These are phyloP conservation scores for Mellivora capensis DNA, from an alignment of 2,113 vertebrate genomes.

Conservation along the genomic window DNA sequence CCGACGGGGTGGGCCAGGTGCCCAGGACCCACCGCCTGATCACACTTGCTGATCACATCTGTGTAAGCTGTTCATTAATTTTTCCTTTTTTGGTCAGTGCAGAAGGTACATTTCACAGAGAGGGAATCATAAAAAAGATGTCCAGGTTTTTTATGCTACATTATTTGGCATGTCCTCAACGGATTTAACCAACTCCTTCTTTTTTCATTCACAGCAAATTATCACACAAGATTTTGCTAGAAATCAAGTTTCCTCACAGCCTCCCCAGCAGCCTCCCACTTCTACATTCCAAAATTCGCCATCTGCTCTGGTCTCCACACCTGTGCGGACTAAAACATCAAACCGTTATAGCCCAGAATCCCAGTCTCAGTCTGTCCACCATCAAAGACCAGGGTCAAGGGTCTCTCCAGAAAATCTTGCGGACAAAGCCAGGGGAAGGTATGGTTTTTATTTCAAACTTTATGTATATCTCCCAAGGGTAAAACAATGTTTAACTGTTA, in stretches of 20 bases:
- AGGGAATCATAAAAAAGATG: neutral
- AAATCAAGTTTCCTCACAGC: conserved; percentile 88
- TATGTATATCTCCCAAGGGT: neutral
- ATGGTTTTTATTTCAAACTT: conserved; percentile 28
- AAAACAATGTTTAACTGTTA: neutral
- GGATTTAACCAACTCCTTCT: conserved; percentile 43
- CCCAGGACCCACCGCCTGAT: conserved; percentile 95
- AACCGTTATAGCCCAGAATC: conserved; percentile 95
- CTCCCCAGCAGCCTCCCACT: conserved; percentile 85
- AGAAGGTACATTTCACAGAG: neutral
- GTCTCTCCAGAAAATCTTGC: conserved; percentile 93
- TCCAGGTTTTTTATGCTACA: neutral
- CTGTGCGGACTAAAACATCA: conserved; percentile 86
- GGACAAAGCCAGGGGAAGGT: conserved; percentile 94
- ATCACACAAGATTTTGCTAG: conserved; percentile 99
- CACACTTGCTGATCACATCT: conserved; percentile 98
- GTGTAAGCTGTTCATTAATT: conserved; percentile 83
- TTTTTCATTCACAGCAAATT: conserved; percentile 88
- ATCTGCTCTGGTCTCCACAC: conserved; percentile 77
- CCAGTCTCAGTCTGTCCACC: conserved; percentile 84
- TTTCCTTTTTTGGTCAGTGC: neutral
- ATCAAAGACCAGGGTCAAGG: conserved; percentile 90
- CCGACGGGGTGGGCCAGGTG: conserved; percentile 87
- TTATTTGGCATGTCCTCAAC: neutral
- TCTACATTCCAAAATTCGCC: conserved; percentile 92